These are phyloP conservation scores for Drosophila prolongata DNA, from an alignment of 2,888 invertebrate genomes.

Conservation along the genomic window DNA sequence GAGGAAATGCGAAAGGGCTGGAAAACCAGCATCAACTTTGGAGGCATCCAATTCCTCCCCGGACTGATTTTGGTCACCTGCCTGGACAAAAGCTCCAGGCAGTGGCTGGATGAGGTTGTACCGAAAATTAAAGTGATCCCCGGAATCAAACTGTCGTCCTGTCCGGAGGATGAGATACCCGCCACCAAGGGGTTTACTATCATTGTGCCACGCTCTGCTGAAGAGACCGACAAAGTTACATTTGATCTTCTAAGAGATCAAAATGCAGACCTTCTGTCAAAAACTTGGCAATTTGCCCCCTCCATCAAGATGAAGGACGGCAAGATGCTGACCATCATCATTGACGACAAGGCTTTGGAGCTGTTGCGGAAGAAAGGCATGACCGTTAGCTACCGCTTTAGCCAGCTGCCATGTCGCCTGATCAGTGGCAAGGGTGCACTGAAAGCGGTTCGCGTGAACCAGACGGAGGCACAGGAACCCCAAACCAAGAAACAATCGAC, in stretches of 20 bases:
- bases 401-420: slow-evolving; percentile 1
- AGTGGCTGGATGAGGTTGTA: slow-evolving; percentile 9
- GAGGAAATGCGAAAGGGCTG: slow-evolving; percentile 18
- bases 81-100: slow-evolving; percentile 4
- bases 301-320: background rate
- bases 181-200: background rate
- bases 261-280: slow-evolving; percentile 7
- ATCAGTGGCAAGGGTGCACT: background rate
- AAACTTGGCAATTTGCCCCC: background rate
- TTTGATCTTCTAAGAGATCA: background rate
- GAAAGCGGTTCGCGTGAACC: background rate
- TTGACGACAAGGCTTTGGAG: slow-evolving; percentile 1
- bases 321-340: background rate
- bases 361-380: background rate
- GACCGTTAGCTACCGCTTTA: slow-evolving; percentile 11
- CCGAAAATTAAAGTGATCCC: background rate
- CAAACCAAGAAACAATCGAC: background rate
- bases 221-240: slow-evolving; percentile 4
- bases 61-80: slow-evolving; percentile 2
- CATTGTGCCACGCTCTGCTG: background rate
- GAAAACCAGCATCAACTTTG: slow-evolving; percentile 12
- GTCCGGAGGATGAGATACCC: background rate
- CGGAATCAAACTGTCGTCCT: background rate
- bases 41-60: slow-evolving; percentile 1
- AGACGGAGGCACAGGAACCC: background rate